Conservation (phyloP, 2,888 invertebrate genomes). For the Polymixis lichenea region DNA sequence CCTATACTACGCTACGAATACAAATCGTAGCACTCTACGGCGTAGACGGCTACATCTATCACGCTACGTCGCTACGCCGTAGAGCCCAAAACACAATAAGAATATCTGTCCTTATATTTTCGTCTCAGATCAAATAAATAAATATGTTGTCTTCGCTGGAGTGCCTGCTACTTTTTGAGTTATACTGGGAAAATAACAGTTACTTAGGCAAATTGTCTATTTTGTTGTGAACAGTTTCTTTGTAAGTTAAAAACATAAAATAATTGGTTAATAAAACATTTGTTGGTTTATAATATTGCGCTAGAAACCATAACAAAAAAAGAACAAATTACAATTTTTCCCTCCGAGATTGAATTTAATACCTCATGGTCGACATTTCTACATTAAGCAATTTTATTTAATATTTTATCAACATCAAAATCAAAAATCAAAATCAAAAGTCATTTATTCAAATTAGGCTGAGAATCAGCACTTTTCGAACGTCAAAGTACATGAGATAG, state of each 20-base stretch:
- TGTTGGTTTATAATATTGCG: too few relatives aligned
- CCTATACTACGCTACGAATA: conserved; percentile 52
- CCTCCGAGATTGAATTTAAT: background rate
- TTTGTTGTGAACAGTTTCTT: background rate
- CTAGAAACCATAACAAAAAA: background rate
- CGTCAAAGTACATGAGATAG: too few relatives aligned
- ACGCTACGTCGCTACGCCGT: conserved; percentile 52
- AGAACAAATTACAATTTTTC: background rate
- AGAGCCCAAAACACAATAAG: conserved; percentile 53
- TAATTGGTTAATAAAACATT: background rate
- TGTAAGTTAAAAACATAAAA: background rate
- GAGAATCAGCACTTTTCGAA: too few relatives aligned
- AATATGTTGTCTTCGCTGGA: conserved; percentile 22
- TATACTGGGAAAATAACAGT: background rate
- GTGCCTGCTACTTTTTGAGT: background rate
- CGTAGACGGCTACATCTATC: conserved; percentile 65
- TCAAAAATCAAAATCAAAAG: too few relatives aligned
- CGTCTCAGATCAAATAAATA: conserved; percentile 49
- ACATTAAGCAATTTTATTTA: background rate
- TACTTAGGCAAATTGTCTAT: too few relatives aligned
- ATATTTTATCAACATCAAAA: background rate
- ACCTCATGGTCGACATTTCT: background rate
- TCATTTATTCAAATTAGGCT: too few relatives aligned
- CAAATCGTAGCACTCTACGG: conserved; percentile 61
- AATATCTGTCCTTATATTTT: conserved; percentile 57